phyloP scores from a whole-genome alignment of 2,797 vertebrate genomes.

The Anguilla pacifica region DNA sequence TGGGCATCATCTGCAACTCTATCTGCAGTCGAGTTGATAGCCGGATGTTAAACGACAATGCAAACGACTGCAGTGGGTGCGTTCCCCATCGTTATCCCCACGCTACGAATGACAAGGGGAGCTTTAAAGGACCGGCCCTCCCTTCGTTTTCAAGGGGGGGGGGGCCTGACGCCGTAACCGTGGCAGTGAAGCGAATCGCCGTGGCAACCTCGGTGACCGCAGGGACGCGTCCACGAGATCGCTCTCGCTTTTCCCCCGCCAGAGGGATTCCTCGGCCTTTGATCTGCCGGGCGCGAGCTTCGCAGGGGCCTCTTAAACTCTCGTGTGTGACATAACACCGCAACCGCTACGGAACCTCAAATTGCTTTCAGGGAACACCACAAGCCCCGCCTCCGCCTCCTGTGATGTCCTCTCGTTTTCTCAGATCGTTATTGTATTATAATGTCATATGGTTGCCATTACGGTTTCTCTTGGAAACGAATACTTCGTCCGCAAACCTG shows the following conservation, averaged over 20 bases:
- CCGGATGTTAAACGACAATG: not conserved
- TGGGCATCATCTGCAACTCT: not conserved
- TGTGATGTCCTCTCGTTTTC: conserved; percentile 60
- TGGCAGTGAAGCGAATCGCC: not conserved
- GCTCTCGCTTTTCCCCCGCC: not conserved
- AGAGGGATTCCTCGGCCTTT: not conserved
- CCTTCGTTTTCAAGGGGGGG: not conserved
- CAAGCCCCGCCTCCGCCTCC: not conserved
- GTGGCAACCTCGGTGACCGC: not conserved
- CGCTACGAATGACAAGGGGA: not conserved
- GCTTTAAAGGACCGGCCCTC: not conserved
- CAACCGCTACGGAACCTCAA: conserved; percentile 27
- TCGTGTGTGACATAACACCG: conserved; percentile 12
- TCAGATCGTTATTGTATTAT: conserved; percentile 62
- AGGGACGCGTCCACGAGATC: too few relatives aligned
- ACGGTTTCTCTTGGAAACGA: conserved; percentile 63
- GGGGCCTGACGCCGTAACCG: not conserved
- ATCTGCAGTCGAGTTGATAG: not conserved
- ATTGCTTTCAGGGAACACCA: not conserved
- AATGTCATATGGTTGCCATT: conserved; percentile 50
- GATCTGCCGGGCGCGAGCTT: not conserved
- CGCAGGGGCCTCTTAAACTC: not conserved
- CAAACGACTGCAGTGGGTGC: not conserved
- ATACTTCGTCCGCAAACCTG: conserved; percentile 38
- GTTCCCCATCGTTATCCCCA: not conserved